These are phyloP conservation scores for Lepidostoma basale DNA, from an alignment of 1,140 invertebrate species.

Conservation along the genomic window DNA sequence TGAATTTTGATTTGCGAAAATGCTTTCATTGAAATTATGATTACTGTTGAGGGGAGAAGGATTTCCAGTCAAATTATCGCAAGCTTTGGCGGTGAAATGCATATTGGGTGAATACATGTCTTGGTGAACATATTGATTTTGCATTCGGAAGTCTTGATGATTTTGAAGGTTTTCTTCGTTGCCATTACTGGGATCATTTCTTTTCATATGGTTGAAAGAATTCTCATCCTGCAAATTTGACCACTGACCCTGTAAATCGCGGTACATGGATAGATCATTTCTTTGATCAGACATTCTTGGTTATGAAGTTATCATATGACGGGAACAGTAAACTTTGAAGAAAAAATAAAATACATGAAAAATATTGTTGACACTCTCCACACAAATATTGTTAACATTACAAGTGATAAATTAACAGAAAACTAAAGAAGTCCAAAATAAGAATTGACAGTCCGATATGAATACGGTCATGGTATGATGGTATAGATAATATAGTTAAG, in stretches of 20 bases:
- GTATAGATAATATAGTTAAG: not conserved
- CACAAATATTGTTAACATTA: not conserved
- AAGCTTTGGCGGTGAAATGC: slow-evolving; percentile 5
- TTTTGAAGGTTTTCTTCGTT: slow-evolving; percentile 25
- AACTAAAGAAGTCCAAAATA: slow-evolving; percentile 13
- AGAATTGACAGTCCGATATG: slow-evolving; percentile 11
- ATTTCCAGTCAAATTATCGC: slow-evolving; percentile 12
- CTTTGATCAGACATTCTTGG: slow-evolving; percentile 31
- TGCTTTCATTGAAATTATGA: slow-evolving; percentile 24
- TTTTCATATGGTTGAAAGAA: slow-evolving; percentile 1
- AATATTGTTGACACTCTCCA: not conserved
- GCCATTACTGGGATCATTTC: not conserved
- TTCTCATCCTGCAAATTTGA: slow-evolving; percentile 24
- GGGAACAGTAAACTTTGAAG: not conserved
- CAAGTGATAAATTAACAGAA: not conserved
- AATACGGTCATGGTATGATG: not conserved
- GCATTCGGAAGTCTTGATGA: slow-evolving; percentile 27
- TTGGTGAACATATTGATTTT: slow-evolving; percentile 22
- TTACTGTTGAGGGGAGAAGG: not conserved
- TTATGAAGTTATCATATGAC: slow-evolving; percentile 24
- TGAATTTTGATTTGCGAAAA: slow-evolving; percentile 15
- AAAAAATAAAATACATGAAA: not conserved
- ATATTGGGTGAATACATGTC: slow-evolving; percentile 25
- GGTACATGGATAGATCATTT: slow-evolving; percentile 30
- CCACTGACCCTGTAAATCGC: slow-evolving; percentile 30